Conservation (phyloP, 2,888 invertebrate species). For the Volucella zonaria region DNA sequence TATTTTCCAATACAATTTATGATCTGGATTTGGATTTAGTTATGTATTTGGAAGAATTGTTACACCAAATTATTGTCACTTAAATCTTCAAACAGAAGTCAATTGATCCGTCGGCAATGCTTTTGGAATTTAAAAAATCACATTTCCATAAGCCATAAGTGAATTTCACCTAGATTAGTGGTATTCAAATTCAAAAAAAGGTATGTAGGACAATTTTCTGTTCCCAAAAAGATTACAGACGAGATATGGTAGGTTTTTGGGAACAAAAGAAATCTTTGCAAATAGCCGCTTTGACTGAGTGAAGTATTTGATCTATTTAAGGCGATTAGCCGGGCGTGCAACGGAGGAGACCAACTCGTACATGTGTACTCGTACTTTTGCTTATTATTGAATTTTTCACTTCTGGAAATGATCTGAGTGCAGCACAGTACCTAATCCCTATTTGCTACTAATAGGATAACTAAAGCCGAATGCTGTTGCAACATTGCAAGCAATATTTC, state of each 20-base stretch:
- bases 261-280: slow-evolving; percentile 7
- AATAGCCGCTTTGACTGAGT: slow-evolving; percentile 11
- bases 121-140: slow-evolving; percentile 30
- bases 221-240: slow-evolving; percentile 45
- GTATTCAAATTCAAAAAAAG: background rate
- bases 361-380: slow-evolving; percentile 15
- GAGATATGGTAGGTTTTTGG: slow-evolving; percentile 17
- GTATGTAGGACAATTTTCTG: slow-evolving; percentile 26
- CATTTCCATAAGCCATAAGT: slow-evolving; percentile 24
- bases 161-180: slow-evolving; percentile 27
- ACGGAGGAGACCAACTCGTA: slow-evolving; percentile 57
- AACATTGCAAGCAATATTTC: slow-evolving; percentile 60
- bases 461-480: slow-evolving; percentile 39
- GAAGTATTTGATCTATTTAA: slow-evolving; percentile 57
- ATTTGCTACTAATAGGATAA: slow-evolving; percentile 68
- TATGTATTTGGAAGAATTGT: slow-evolving; percentile 2
- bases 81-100: slow-evolving; percentile 40
- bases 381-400: slow-evolving; percentile 63
- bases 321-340: slow-evolving; percentile 69
- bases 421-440: slow-evolving; percentile 50
- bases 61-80: background rate
- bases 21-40: slow-evolving; percentile 44
- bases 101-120: slow-evolving; percentile 37
- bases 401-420: background rate
- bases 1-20: slow-evolving; percentile 50